Percentiles rank a stretch among this genome's conserved stretches.
Evolutionary conservation across 2,113 vertebrate genomes (phyloP).

Genomic region (Oreochromis tanganicae): DNA sequence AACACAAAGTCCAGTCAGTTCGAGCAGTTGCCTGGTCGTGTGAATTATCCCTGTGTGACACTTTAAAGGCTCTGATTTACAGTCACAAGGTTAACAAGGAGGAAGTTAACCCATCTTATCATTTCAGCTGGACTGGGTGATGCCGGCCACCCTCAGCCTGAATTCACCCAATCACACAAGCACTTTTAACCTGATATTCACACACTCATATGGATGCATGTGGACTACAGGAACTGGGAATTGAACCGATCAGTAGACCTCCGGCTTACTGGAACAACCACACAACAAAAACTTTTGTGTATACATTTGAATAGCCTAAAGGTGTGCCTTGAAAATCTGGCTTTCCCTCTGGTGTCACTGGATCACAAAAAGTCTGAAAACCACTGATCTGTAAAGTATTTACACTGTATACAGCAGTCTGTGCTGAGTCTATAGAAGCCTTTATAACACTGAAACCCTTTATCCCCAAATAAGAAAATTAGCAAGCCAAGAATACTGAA

Average conservation of each 20-base stretch:
- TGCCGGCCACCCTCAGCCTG: neutral
- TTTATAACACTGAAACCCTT: neutral
- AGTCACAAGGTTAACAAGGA: neutral
- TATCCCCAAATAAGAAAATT: neutral
- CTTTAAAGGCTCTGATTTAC: neutral
- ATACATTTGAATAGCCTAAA: neutral
- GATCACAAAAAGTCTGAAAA: accelerated
- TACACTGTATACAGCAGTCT: neutral
- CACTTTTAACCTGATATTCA: neutral
- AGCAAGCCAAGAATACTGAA: neutral
- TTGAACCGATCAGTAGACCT: neutral
- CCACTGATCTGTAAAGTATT: neutral
- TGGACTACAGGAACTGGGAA: neutral
- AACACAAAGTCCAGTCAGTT: neutral
- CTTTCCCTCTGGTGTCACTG: neutral
- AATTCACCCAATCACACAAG: neutral
- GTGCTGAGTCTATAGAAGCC: accelerated
- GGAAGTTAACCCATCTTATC: accelerated
- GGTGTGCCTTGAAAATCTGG: neutral
- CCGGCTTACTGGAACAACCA: neutral
- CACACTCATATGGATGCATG: neutral
- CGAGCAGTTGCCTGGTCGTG: neutral
- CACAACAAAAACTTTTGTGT: accelerated
- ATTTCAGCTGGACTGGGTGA: neutral
- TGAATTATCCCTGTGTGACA: neutral